These are phyloP conservation scores for Scomber scombrus DNA, from an alignment of 2,113 vertebrate genomes.

Conservation along the genomic window DNA sequence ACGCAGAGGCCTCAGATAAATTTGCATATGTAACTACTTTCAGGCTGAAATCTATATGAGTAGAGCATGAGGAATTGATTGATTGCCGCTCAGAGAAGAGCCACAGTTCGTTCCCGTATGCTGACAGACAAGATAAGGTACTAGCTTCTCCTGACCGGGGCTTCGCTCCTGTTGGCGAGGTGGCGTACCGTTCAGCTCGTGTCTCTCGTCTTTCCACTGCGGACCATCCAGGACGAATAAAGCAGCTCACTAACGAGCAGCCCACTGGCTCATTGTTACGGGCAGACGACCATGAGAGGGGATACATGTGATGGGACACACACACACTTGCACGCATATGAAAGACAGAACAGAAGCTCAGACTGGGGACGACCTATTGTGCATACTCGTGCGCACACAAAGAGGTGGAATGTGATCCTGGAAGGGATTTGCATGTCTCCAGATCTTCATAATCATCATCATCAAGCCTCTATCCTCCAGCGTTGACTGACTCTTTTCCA, in stretches of 20 bases:
- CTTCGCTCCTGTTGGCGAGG: slow-evolving; percentile 2
- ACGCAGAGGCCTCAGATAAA: background rate
- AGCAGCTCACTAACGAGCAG: slow-evolving; percentile 37
- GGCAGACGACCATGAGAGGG: slow-evolving; percentile 35
- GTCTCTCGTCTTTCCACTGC: slow-evolving; percentile 42
- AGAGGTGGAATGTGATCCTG: slow-evolving; percentile 42
- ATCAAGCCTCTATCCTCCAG: slow-evolving; percentile 46
- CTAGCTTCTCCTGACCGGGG: slow-evolving; percentile 30
- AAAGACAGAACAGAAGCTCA: slow-evolving; percentile 4
- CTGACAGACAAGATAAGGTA: slow-evolving; percentile 19
- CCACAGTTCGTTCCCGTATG: background rate
- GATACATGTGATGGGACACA: slow-evolving; percentile 29
- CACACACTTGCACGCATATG: background rate
- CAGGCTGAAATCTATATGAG: slow-evolving; percentile 53
- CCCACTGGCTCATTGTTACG: slow-evolving; percentile 40
- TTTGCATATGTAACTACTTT: slow-evolving; percentile 59
- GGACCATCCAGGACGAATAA: slow-evolving; percentile 41
- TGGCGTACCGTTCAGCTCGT: background rate
- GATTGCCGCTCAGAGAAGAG: background rate
- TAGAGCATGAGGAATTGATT: slow-evolving; percentile 3
- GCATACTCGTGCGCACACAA: background rate
- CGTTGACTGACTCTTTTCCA: slow-evolving; percentile 46
- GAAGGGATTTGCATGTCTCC: slow-evolving; percentile 58
- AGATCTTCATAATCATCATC: slow-evolving; percentile 41
- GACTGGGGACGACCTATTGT: background rate